Evolutionary conservation across 2,113 vertebrate genomes (phyloP), one percentile per base, ranked within the genome.

Genomic region (Asarcornis scutulata): DNA sequence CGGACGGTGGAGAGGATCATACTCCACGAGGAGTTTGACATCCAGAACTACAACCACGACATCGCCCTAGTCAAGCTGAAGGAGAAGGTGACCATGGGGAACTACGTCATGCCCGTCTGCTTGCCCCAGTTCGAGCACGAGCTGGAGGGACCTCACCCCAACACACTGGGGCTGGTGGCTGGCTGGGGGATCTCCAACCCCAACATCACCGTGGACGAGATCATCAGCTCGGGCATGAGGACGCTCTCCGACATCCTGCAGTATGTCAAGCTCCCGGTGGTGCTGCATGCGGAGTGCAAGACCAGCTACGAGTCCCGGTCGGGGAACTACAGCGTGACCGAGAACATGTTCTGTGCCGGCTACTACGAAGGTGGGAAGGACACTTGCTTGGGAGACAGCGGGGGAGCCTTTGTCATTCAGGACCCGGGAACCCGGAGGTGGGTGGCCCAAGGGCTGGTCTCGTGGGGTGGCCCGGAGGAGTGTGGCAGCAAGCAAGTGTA

Each of bases 291-390:
- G 0, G 99, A 99, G 96, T 99, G 99, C 60, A 97, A 98, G 96
- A 98, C 97, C 32, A 99, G 99, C 97, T 99, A 99, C 1, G 97
- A 99, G 62, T 99, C 99, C 0, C 98, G 99, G 48, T 99, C 99
- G 0, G 97, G 97, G 26, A 98, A 98, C 97, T 99, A 99, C 97
- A 99, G 99, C 3, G 98, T 99, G 96, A 99, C 99, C 0, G 98
- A 99, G 89, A 99, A 99, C 96, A 99, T 99, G 99, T 99, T 99
- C 98, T 99, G 99, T 0, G 99, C 99, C 0, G 99, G 99, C 17
- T 99, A 98, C 97, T 98, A 98, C 0, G 98, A 99, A 85, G 99
- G 99, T 0, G 99, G 99, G 25, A 98, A 98, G 29, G 99, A 99
- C 97, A 99, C 99, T 1, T 99, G 99, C 94, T 83, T 99, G 52